Evolutionary conservation across 2,797 vertebrate species (phyloP), one percentile per base, ranked within the genome.

Genomic region (Heterohyrax brucei): DNA sequence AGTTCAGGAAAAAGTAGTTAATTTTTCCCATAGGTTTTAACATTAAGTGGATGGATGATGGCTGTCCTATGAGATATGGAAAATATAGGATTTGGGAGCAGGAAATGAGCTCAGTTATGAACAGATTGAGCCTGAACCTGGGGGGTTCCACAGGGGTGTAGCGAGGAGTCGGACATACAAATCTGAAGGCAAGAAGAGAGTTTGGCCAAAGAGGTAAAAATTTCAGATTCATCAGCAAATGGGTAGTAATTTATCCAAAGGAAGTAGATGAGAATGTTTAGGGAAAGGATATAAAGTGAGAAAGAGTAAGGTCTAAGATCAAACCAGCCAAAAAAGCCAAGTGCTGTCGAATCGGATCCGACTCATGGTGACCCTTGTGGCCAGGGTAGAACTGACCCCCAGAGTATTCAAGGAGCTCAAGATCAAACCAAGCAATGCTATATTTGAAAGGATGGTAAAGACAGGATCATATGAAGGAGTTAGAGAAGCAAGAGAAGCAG

Each of bases 121-220:
- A 50, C 12, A 39, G 19, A 5, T 7, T 68, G 53, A 12, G 7
- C 73, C 73, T n/a, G 85, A 86, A 61, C 5, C 26, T 68, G n/a
- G 92, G 80, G 59, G 56, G 61, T 39, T 39, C 21, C 5, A 10
- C 7, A 19, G 3, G 2, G 10, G 10, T 28, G 18, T 3, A 19
- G n/a, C 0, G 1, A 70, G 18, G 24, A 75, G 70, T 26, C 50
- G 30, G 70, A 19, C 85, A n/a, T 2, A 59, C 2, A 83, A 19
- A 7, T 46, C 30, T 76, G 59, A 87, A 66, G 26, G 4, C 33
- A 26, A 46, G 76, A 73, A 75, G 9, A 91, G 44, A 79, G 39
- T 70, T 90, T 66, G 77, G 30, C 59, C 12, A 13, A 88, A 88
- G 53, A 91, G 59, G 8, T 77, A 81, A 94, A 84, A 76, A 82